Evolutionary conservation across 2,888 invertebrate species (phyloP), one percentile per base, ranked within the genome.

Genomic region (Proisotoma minuta): DNA sequence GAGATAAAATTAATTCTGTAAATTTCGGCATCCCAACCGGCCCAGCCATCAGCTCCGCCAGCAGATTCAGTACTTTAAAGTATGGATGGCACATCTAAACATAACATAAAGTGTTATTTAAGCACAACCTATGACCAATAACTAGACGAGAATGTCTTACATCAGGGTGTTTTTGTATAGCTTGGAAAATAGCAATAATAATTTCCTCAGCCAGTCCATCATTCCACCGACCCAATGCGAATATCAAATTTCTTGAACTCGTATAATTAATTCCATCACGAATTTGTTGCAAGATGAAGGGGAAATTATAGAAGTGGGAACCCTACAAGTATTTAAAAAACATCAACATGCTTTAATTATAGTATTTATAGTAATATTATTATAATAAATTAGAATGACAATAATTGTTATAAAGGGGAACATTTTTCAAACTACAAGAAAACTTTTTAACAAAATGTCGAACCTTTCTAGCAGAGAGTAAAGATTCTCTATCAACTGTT

Each of bases 281-380:
- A 57, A 94, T 93, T 82, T 95, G 95, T 79, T 94, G 94, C 78
- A 91, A 91, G 67, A 96, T 80, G 79, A 96, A 96, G 28, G 93
- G 91, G 78, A 93, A 94, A 15, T 91, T 43, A 4, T 5, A 4
- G 18, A 43, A 43, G 43, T 43, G 43, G 5, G 18, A n/a, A n/a
- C n/a, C n/a, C n/a, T n/a, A n/a, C n/a, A n/a, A n/a, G n/a, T n/a
- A n/a, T n/a, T n/a, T n/a, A n/a, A n/a, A n/a, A n/a, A n/a, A n/a
- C n/a, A n/a, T n/a, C n/a, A n/a, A n/a, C n/a, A n/a, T n/a, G n/a
- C n/a, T n/a, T n/a, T n/a, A n/a, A n/a, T n/a, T n/a, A n/a, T n/a
- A n/a, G n/a, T n/a, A n/a, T n/a, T n/a, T n/a, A n/a, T n/a, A n/a
- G n/a, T n/a, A n/a, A n/a, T n/a, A n/a, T n/a, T n/a, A n/a, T n/a